These are phyloP conservation scores for Lethrus apterus DNA, from an alignment of 1,140 invertebrate genomes.

Conservation along the genomic window DNA sequence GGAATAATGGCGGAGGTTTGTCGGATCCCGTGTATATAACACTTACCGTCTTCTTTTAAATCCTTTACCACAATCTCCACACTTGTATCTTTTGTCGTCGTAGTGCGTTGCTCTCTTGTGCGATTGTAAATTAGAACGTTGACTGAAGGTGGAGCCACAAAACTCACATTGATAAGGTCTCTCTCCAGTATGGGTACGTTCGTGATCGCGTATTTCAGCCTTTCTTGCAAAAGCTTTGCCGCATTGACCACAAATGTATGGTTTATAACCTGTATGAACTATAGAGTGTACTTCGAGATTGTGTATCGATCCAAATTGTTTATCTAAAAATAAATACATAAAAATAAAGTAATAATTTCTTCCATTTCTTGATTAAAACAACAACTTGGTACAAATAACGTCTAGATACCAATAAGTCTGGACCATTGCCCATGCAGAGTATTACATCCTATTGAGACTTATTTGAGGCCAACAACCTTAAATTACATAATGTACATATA, in stretches of 20 bases:
- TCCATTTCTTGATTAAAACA: slow-evolving; percentile 1
- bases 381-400: neutral
- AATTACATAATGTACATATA: too few species aligned
- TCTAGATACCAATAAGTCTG: too few species aligned
- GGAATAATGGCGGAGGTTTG: too few species aligned
- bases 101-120: slow-evolving; percentile 73
- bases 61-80: slow-evolving; percentile 58
- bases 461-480: too few species aligned
- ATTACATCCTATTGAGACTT: too few species aligned
- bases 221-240: slow-evolving; percentile 67
- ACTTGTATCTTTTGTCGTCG: slow-evolving; percentile 66
- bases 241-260: slow-evolving; percentile 62
- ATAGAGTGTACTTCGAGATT: slow-evolving; percentile 67
- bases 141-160: slow-evolving; percentile 69
- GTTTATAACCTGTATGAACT: slow-evolving; percentile 58
- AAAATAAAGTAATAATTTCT: too few species aligned
- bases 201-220: slow-evolving; percentile 69
- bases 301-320: slow-evolving; percentile 66
- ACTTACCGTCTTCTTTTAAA: slow-evolving; percentile 60
- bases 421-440: too few species aligned
- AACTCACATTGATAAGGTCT: slow-evolving; percentile 75
- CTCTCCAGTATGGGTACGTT: slow-evolving; percentile 73
- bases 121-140: slow-evolving; percentile 70
- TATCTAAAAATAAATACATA: slow-evolving; percentile 46
- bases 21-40: too few species aligned